Evolutionary conservation across 2,113 vertebrate species (phyloP).

Genomic region (Benitochromis conjunctus): DNA sequence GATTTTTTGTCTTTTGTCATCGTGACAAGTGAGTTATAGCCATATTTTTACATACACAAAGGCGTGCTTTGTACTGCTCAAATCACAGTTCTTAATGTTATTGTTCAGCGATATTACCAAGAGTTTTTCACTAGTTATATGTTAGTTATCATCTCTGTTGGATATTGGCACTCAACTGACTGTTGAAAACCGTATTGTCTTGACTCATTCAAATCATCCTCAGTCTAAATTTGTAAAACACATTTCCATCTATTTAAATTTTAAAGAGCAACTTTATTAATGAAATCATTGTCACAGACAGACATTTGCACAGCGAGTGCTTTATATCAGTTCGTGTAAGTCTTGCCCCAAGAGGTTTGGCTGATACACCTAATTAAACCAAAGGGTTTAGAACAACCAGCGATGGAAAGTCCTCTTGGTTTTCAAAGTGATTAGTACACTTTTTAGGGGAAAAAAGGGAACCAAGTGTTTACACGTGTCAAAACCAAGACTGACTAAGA

Average conservation of each 20-base stretch:
- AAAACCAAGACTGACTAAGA: constrained; percentile 28
- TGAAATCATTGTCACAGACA: not conserved
- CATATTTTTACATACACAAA: constrained; percentile 49
- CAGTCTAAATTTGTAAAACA: constrained; percentile 6
- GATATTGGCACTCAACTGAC: constrained; percentile 36
- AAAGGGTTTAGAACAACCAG: constrained; percentile 17
- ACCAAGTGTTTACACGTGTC: constrained; percentile 56
- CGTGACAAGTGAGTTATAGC: constrained; percentile 59
- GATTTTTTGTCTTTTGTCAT: constrained; percentile 61
- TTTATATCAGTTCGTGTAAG: not conserved
- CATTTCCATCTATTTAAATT: not conserved
- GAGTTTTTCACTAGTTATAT: constrained; percentile 21
- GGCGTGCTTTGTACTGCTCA: constrained; percentile 48
- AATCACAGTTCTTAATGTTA: constrained; percentile 38
- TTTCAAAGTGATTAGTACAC: not conserved
- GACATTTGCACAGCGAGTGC: constrained; percentile 20
- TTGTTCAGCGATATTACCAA: constrained; percentile 41
- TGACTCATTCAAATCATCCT: constrained; percentile 12
- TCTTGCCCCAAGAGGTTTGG: not conserved
- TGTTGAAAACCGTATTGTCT: constrained; percentile 19
- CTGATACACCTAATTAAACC: constrained; percentile 14
- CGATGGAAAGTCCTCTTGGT: constrained; percentile 24
- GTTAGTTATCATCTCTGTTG: constrained; percentile 55
- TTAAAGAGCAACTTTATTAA: constrained; percentile 16
- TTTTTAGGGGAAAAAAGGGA: not conserved